Conservation (phyloP, 2,888 invertebrate genomes). For the Volucella inanis region DNA sequence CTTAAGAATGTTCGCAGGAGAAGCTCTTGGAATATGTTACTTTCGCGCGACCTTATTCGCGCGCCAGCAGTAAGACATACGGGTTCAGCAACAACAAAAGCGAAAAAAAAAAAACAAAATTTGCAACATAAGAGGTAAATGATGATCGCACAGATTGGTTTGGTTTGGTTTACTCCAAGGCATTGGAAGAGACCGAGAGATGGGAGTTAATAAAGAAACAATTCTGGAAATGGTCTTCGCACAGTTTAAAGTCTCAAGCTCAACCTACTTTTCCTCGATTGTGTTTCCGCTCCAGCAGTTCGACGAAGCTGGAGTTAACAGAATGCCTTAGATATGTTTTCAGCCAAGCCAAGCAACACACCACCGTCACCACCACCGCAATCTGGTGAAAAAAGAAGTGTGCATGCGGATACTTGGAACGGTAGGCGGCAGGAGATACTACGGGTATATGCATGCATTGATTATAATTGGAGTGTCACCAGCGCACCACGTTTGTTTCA, state of each 20-base stretch:
- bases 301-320: constrained; percentile 33
- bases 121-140: constrained; percentile 52
- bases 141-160: constrained; percentile 42
- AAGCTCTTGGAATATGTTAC: constrained; percentile 55
- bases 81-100: neutral
- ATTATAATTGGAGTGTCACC: constrained; percentile 74
- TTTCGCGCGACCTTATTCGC: constrained; percentile 71
- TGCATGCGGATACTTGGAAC: constrained; percentile 29
- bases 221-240: constrained; percentile 74
- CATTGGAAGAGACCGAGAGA: constrained; percentile 11
- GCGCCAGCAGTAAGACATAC: constrained; percentile 16
- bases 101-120: constrained; percentile 47
- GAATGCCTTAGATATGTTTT: constrained; percentile 66
- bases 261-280: constrained; percentile 73
- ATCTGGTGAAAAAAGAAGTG: constrained; percentile 37
- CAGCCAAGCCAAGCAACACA: constrained; percentile 26
- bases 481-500: constrained; percentile 54
- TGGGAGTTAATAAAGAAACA: constrained; percentile 66
- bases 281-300: constrained; percentile 64
- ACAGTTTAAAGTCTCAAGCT: constrained; percentile 42
- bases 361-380: constrained; percentile 36
- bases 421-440: too few relatives aligned
- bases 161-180: neutral
- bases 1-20: constrained; percentile 25
- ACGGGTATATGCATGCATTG: constrained; percentile 62